Conservation (phyloP, 2,113 vertebrate species). For the Atrichornis clamosus region DNA sequence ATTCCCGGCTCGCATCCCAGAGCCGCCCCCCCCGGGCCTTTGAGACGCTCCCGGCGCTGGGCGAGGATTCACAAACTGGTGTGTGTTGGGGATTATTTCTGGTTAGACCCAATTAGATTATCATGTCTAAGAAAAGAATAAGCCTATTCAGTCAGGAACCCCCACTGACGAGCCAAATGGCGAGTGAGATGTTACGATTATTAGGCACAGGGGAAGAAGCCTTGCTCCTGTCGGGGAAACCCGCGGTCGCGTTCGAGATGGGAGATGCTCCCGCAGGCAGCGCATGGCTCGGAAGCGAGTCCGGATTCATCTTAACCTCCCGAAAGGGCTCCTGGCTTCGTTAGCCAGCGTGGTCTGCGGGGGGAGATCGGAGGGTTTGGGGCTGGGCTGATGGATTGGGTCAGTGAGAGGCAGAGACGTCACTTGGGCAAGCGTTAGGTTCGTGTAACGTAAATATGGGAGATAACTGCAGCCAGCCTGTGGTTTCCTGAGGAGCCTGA, state of each 20-base stretch:
- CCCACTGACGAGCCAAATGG: conserved; percentile 41
- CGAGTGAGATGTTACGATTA: conserved; percentile 20
- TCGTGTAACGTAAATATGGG: rapidly evolving
- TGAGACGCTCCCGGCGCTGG: background rate
- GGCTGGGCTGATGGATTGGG: background rate
- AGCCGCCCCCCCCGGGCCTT: background rate
- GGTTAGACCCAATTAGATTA: conserved; percentile 62
- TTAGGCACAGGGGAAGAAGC: background rate
- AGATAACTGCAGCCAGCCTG: background rate
- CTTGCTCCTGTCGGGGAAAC: background rate
- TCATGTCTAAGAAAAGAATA: conserved; percentile 53
- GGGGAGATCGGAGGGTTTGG: background rate
- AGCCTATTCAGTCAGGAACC: conserved; percentile 21
- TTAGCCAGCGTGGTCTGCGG: background rate
- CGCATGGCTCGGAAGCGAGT: background rate
- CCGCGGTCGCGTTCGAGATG: background rate
- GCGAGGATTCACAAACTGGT: background rate
- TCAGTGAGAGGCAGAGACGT: background rate
- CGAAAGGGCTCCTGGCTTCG: background rate
- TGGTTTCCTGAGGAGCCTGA: background rate
- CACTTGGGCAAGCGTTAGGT: background rate
- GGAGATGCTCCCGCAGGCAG: background rate
- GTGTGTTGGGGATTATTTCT: conserved; percentile 45
- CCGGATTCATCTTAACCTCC: rapidly evolving
- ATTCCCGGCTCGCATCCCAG: background rate